phyloP scores from a whole-genome alignment of 2,888 invertebrate species.

The Agrochola circellaris region DNA sequence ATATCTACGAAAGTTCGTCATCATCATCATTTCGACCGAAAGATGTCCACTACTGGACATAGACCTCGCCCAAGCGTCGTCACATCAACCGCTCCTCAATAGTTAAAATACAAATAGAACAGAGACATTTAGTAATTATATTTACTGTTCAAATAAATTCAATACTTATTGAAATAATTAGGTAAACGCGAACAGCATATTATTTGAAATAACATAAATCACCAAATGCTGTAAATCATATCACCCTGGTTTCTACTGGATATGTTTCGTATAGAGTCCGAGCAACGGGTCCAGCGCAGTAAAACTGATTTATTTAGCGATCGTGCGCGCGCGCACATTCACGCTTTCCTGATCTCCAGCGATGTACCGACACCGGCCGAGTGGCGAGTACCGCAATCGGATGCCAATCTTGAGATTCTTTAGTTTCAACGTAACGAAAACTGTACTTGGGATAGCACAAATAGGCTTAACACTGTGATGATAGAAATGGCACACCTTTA shows the following conservation, averaged over 20 bases:
- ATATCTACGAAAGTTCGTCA: background rate
- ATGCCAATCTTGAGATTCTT: constrained; percentile 71
- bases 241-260: constrained; percentile 36
- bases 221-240: constrained; percentile 23
- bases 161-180: background rate
- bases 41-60: too few species aligned
- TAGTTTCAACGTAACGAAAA: constrained; percentile 32
- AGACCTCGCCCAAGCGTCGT: background rate
- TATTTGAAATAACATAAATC: constrained; percentile 5
- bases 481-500: background rate
- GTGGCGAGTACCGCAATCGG: constrained; percentile 51
- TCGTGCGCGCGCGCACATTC: constrained; percentile 72
- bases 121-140: background rate
- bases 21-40: background rate
- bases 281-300: constrained; percentile 56
- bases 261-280: constrained; percentile 48
- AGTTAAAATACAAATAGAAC: background rate
- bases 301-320: constrained; percentile 64
- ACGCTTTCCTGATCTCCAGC: constrained; percentile 82
- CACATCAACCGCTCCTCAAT: background rate
- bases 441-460: background rate
- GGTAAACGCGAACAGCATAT: background rate
- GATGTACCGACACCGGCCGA: constrained; percentile 54
- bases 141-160: too few species aligned
- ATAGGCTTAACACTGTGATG: background rate